Conservation (phyloP, 2,797 vertebrate genomes). For the Diceros bicornis region DNA sequence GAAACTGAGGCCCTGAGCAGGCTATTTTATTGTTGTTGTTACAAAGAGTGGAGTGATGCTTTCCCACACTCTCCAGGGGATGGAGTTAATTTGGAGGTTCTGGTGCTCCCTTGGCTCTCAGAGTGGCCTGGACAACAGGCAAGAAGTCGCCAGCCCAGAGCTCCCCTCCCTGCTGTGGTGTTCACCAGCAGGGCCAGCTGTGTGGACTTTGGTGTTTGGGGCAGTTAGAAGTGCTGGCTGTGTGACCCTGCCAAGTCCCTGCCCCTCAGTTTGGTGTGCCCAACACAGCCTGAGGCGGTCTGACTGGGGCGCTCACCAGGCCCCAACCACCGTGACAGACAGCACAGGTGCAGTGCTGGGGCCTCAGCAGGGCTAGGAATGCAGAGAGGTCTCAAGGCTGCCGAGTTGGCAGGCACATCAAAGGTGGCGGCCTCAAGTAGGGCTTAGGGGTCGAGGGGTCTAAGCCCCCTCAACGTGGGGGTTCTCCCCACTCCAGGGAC, state of each 20-base stretch:
- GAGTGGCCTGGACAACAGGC: background rate
- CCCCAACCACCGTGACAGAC: fast-evolving
- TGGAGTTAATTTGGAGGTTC: background rate
- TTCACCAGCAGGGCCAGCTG: background rate
- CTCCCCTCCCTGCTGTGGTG: background rate
- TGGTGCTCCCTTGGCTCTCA: background rate
- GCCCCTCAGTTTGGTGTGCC: background rate
- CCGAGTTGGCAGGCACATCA: background rate
- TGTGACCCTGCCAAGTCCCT: background rate
- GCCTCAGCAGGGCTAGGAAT: background rate
- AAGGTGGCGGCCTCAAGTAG: background rate
- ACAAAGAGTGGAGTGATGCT: background rate
- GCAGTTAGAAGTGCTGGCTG: background rate
- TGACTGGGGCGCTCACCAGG: background rate
- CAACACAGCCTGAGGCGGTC: background rate
- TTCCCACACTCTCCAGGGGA: background rate
- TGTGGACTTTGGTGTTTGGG: background rate
- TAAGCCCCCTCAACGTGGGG: background rate
- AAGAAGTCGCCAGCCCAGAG: background rate
- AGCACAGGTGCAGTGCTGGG: background rate
- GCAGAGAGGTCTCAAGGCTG: background rate
- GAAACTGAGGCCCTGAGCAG: background rate
- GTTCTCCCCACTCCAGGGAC: background rate
- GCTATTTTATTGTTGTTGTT: background rate
- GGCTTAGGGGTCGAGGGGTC: background rate